Conservation (phyloP, 2,113 vertebrate species). For the Hippocampus comes region DNA sequence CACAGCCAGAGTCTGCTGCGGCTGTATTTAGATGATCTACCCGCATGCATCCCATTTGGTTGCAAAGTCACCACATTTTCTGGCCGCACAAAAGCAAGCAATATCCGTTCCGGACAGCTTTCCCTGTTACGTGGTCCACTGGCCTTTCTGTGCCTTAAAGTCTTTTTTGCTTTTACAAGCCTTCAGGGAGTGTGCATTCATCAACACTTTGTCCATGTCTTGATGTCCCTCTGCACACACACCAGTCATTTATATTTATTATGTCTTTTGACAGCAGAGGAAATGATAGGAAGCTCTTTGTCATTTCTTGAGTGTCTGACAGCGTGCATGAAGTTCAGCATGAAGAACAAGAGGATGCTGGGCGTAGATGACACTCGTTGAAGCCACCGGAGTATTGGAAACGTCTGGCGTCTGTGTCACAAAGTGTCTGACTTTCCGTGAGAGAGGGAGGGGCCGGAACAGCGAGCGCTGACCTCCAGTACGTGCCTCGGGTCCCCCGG, state of each 20-base stretch:
- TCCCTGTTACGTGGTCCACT: conserved; percentile 62
- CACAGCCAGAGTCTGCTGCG: conserved; percentile 18
- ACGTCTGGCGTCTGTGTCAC: conserved; percentile 76
- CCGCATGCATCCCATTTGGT: conserved; percentile 49
- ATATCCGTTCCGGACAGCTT: conserved; percentile 54
- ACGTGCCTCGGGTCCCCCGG: conserved; percentile 62
- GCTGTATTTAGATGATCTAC: conserved; percentile 57
- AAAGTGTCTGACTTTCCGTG: conserved; percentile 52
- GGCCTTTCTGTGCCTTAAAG: conserved; percentile 58
- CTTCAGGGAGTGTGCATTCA: conserved; percentile 52
- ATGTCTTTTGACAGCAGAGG: conserved; percentile 64
- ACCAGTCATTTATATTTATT: conserved; percentile 68
- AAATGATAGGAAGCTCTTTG: conserved; percentile 66
- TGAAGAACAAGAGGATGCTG: conserved; percentile 54
- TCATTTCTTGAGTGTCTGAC: conserved; percentile 75
- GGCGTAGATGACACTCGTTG: conserved; percentile 40
- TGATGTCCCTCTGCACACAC: conserved; percentile 52
- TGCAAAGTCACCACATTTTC: conserved; percentile 51
- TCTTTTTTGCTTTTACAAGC: conserved; percentile 58
- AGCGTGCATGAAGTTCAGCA: conserved; percentile 67
- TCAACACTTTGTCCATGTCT: conserved; percentile 62
- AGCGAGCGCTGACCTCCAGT: conserved; percentile 69
- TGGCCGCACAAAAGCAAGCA: conserved; percentile 52
- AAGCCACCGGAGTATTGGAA: conserved; percentile 75
- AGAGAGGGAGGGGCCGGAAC: conserved; percentile 39